Evolutionary conservation across 2,113 vertebrate genomes (phyloP).

Genomic region (Corythoichthys intestinalis): DNA sequence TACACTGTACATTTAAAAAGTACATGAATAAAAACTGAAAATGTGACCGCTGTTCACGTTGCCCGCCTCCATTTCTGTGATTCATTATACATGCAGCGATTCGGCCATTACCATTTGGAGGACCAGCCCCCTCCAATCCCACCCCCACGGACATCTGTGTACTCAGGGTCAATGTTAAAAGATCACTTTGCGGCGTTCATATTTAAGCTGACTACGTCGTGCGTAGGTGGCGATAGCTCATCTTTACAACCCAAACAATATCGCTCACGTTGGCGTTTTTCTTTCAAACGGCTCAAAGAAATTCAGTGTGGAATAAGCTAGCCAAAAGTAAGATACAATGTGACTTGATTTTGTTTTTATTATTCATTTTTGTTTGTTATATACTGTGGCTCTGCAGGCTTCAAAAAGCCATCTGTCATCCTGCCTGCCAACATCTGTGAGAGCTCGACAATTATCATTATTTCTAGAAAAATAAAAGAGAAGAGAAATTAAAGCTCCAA

Average conservation of each 20-base stretch:
- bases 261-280: neutral
- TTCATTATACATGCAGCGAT: slow-evolving; percentile 66
- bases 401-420: slow-evolving; percentile 61
- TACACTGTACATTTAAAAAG: no score
- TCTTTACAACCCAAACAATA: slow-evolving; percentile 29
- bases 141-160: slow-evolving; percentile 13
- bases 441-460: slow-evolving; percentile 16
- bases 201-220: slow-evolving; percentile 25
- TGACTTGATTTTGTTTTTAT: slow-evolving; percentile 36
- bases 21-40: slow-evolving; percentile 12
- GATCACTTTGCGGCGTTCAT: slow-evolving; percentile 45
- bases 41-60: slow-evolving; percentile 40
- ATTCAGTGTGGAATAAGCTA: neutral
- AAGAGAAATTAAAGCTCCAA: slow-evolving; percentile 28
- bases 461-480: slow-evolving; percentile 27
- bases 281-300: slow-evolving; percentile 36
- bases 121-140: slow-evolving; percentile 31
- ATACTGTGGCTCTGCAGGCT: slow-evolving; percentile 38
- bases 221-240: slow-evolving; percentile 9
- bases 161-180: slow-evolving; percentile 54
- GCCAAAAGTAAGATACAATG: slow-evolving; percentile 41
- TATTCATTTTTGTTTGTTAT: slow-evolving; percentile 34
- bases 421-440: slow-evolving; percentile 59
- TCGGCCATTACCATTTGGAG: slow-evolving; percentile 58
- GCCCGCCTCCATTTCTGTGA: slow-evolving; percentile 41